Base-by-base conservation (phyloP, 2,113 vertebrate genomes). In the Maylandia zebra region DNA sequence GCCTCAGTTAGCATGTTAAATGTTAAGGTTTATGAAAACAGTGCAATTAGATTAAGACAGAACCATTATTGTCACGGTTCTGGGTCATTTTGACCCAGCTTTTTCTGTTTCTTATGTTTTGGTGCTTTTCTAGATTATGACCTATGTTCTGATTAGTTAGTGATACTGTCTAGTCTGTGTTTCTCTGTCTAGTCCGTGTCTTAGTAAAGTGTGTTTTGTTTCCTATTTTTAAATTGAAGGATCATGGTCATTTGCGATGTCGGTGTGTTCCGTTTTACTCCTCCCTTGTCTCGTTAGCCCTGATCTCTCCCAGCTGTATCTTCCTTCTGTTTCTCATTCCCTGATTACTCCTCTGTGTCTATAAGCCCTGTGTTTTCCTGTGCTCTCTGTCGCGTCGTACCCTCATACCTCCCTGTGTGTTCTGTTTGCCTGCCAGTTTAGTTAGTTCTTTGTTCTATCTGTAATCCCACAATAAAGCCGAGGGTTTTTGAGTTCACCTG, bases 331-430 rank as follows among this genome's bases (percentile, higher is more conserved):
- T 59, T 59, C 56, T 59, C 27, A 30, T 30, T 59, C 56, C 56
- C 27, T 9, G 56, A 59, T 59, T 59, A 59, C 56, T 59, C 13
- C 56, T 59, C 13, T 59, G 13, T 9, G 56, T 59, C 27, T 59
- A 30, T 59, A 30, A 30, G 56, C 56, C 56, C 56, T 30, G 22
- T 56, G 53, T 56, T 59, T 30, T 30, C 56, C 56, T 59, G 56
- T 59, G 56, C 56, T 30, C 13, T 59, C 56, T 59, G 56, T 30
- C 0, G 0, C 0, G 0, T 59, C 1, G 0, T 59, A 30, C 24
- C 24, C 1, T 30, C 56, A 57, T 57, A 9, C 56, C 24, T 16
- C 1, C 1, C 56, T 30, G 24, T 59, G 24, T 59, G 13, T 3
- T 16, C 7, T 30, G 56, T 9, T 9, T 59, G 56, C 56, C 24